Base-by-base conservation (phyloP, 2,113 vertebrate genomes). In the Leucoraja erinaceus region DNA sequence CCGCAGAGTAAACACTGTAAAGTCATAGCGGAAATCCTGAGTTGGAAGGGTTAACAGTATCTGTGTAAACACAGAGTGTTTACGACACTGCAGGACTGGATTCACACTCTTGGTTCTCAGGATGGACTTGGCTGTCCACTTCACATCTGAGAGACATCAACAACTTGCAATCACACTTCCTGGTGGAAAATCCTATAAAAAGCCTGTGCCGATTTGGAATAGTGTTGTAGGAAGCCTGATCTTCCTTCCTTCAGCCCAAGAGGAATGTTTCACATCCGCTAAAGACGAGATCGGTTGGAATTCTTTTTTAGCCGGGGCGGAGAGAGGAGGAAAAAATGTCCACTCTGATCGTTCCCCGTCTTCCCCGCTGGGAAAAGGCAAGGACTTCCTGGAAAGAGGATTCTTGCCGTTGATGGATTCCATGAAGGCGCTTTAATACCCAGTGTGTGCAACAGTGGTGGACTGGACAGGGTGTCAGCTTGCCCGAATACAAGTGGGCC, bases 101-200 rank as follows among this genome's bases (percentile, higher is more conserved):
- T 63, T 88, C 63, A 66, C 59, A 2, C 83, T 88, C 61, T 31
- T 63, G 14, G 28, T 88, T 88, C 83, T 66, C 83, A 88, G 83
- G 83, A 63, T 4, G 25, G 3, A 11, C 59, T 16, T n/a, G 83
- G 28, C 83, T 63, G 59, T 59, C 31, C 63, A 88, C 59, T 63
- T 28, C 25, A 31, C 83, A 31, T 33, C 59, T 63, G 16, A 5
- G 28, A 59, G 9, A 88, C 59, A 88, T n/a, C 5, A 63, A 88
- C 83, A 88, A 88, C 5, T 31, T 63, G 59, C 83, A 63, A 88
- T n/a, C 28, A 88, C 18, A 16, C 59, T 88, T 88, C 83, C 83
- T 88, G 83, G 59, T 88, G 83, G 83, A 88, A 88, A 88, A 66
- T 63, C 83, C 83, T 88, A 88, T 88, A 88, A 88, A 88, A 88